Evolutionary conservation across 2,797 vertebrate species (phyloP).

Genomic region (Peromyscus attwateri): DNA sequence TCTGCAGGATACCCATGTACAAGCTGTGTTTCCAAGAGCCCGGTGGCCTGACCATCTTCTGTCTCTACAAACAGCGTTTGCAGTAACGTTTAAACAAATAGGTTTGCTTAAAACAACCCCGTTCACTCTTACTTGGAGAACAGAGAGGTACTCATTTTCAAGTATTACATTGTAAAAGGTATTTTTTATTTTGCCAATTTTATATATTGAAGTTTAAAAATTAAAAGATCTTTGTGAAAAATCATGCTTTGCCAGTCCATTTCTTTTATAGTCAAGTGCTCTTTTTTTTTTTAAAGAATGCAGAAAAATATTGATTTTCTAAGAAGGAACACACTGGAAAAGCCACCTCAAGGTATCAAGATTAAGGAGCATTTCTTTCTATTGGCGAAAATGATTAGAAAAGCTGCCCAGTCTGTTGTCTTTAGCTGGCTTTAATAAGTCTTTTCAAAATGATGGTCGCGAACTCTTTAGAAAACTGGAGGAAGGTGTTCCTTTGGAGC

Average conservation of each 20-base stretch:
- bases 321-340: constrained; percentile 87
- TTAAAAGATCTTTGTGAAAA: constrained; percentile 83
- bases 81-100: constrained; percentile 90
- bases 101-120: constrained; percentile 88
- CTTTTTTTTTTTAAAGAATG: constrained; percentile 83
- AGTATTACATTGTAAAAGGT: constrained; percentile 92
- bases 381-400: constrained; percentile 87
- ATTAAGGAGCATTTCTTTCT: constrained; percentile 87
- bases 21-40: constrained; percentile 89
- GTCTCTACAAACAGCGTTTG: constrained; percentile 89
- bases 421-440: constrained; percentile 89
- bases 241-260: constrained; percentile 84
- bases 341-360: constrained; percentile 85
- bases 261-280: constrained; percentile 86
- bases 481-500: constrained; percentile 86
- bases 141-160: constrained; percentile 90
- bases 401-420: constrained; percentile 87
- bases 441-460: constrained; percentile 88
- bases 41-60: constrained; percentile 88
- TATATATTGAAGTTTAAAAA: constrained; percentile 88
- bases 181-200: constrained; percentile 90
- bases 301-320: constrained; percentile 88
- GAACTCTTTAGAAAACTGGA: constrained; percentile 87
- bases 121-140: constrained; percentile 88
- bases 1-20: constrained; percentile 87